These are phyloP conservation scores for Pocillopora damicornis DNA, from an alignment of 64 coral and sea anemone species.

Conservation along the genomic window DNA sequence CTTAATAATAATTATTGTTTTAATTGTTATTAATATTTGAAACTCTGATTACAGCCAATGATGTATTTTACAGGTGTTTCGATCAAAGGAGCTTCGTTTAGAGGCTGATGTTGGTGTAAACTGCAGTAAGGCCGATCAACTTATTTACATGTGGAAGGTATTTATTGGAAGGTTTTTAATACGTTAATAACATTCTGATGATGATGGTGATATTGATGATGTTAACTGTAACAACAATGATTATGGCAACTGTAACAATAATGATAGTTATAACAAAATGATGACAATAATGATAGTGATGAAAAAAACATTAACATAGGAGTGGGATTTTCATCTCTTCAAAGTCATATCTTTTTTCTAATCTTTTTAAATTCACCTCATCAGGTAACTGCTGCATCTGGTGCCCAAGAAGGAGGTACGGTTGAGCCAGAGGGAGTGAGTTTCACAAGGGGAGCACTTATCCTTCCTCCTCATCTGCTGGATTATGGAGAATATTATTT, in stretches of 20 bases:
- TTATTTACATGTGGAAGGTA: constrained; percentile 12
- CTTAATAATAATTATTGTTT: too few species aligned
- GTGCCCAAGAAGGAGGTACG: not conserved
- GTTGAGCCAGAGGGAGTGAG: not conserved
- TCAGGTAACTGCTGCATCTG: not conserved
- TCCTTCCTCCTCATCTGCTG: constrained; percentile 28
- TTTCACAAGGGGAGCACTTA: constrained; percentile 20
- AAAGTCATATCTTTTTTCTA: not conserved
- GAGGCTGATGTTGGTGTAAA: not conserved
- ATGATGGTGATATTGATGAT: too few species aligned
- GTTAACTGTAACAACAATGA: too few species aligned
- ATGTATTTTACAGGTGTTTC: constrained; percentile 7
- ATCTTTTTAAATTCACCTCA: not conserved
- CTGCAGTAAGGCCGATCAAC: not conserved
- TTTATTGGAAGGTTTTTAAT: not conserved
- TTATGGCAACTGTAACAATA: too few species aligned
- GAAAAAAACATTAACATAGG: too few species aligned
- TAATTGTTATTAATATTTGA: not conserved
- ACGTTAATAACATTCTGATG: not conserved
- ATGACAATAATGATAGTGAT: too few species aligned
- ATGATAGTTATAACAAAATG: too few species aligned
- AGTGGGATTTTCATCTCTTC: too few species aligned
- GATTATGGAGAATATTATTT: constrained; percentile 25
- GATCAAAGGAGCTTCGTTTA: constrained; percentile 14
- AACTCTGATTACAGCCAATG: not conserved